Conservation (phyloP, 1,140 invertebrate genomes). For the Chrysoperla carnea region DNA sequence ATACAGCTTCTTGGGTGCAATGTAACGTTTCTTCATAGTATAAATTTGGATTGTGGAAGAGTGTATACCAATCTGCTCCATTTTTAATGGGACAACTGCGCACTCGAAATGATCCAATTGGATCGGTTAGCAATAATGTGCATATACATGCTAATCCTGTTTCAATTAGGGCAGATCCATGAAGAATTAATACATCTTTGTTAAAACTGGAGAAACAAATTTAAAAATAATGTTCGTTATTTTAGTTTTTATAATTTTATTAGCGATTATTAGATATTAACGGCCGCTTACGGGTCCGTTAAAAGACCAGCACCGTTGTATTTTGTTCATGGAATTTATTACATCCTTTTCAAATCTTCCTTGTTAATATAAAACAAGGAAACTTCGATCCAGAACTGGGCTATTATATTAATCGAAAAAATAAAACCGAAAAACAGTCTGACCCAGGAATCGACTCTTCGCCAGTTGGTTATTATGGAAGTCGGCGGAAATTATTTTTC, state of each 20-base stretch:
- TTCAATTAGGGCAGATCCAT: conserved; percentile 67
- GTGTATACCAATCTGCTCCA: conserved; percentile 89
- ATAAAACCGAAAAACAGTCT: too few relatives aligned
- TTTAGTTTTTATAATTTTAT: not conserved
- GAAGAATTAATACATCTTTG: conserved; percentile 48
- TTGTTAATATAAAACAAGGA: too few relatives aligned
- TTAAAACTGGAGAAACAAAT: conserved; percentile 33
- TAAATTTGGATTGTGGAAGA: conserved; percentile 84
- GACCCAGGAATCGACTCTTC: too few relatives aligned
- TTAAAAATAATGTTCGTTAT: conserved; percentile 1
- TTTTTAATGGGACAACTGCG: conserved; percentile 57
- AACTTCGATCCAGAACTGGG: too few relatives aligned
- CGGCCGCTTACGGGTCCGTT: too few relatives aligned
- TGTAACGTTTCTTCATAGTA: conserved; percentile 77
- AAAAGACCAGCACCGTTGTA: too few relatives aligned
- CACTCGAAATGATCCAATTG: conserved; percentile 52
- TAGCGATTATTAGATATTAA: too few relatives aligned
- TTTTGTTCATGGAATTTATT: too few relatives aligned
- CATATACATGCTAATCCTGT: conserved; percentile 49
- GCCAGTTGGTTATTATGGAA: too few relatives aligned
- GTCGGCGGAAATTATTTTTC: too few relatives aligned
- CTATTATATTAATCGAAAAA: too few relatives aligned
- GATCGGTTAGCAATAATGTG: conserved; percentile 59
- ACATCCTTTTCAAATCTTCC: too few relatives aligned
- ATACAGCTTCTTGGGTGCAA: conserved; percentile 94